A percentile compares a stretch with the other conserved stretches of the same genome.
phyloP scores from a whole-genome alignment of 1,140 invertebrate genomes.

The Bilobella aurantiaca region DNA sequence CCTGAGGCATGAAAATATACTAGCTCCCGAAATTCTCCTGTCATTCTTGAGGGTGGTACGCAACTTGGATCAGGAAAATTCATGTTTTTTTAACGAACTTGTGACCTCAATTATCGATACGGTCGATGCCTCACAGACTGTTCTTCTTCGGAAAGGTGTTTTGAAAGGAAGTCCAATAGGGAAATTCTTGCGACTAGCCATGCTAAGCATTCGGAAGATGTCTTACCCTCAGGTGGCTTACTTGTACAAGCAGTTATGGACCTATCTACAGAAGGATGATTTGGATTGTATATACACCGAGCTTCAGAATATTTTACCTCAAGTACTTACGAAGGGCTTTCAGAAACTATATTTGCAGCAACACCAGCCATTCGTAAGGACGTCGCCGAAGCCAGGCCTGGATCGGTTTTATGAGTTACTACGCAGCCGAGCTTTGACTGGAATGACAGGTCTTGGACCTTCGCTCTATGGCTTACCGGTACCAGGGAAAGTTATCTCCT shows the following conservation, averaged over 20 bases:
- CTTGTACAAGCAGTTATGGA: background rate
- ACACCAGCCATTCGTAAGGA: background rate
- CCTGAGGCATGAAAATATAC: background rate
- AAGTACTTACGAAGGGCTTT: too few species aligned
- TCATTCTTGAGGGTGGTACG: background rate
- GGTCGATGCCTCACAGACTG: background rate
- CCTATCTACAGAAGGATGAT: background rate
- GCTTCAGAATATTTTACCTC: too few species aligned
- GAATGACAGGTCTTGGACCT: background rate
- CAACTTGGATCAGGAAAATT: background rate
- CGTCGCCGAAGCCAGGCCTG: background rate
- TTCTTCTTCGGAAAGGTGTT: background rate
- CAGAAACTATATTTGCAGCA: too few species aligned
- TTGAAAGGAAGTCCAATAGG: background rate
- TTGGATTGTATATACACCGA: too few species aligned
- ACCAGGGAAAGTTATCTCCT: too few species aligned
- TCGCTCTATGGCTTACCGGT: background rate
- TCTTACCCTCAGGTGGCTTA: background rate
- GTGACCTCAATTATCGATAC: background rate
- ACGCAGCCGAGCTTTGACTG: background rate
- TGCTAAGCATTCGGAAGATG: background rate
- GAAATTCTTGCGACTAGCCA: background rate
- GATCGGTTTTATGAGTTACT: background rate
- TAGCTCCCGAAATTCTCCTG: background rate
- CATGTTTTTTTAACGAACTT: background rate